Conservation (phyloP, 2,113 vertebrate genomes). For the Cebidichthys violaceus region DNA sequence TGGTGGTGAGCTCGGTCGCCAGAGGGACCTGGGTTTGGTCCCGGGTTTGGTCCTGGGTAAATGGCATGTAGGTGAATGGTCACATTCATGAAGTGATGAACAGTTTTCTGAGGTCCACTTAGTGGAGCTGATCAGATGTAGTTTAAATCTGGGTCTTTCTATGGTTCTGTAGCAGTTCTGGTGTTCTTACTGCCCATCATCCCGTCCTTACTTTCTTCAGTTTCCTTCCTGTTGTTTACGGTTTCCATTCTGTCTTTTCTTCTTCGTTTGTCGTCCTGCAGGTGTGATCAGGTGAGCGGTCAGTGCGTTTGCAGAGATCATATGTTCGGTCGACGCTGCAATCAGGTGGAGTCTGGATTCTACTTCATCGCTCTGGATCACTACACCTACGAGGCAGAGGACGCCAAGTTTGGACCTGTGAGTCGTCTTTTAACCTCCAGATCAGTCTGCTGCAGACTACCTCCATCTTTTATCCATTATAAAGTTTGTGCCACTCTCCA, state of each 20-base stretch:
- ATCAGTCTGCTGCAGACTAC: neutral
- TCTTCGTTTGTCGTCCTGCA: conserved; percentile 55
- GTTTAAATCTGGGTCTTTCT: neutral
- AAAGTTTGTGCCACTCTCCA: neutral
- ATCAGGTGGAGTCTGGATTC: conserved; percentile 93
- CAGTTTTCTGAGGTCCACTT: too few relatives aligned
- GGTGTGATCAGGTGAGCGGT: conserved; percentile 91
- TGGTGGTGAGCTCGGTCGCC: too few relatives aligned
- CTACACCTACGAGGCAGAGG: conserved; percentile 96
- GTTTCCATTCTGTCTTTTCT: too few relatives aligned
- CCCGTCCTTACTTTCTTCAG: neutral
- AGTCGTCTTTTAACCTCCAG: conserved; percentile 72
- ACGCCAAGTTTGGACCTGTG: conserved; percentile 91
- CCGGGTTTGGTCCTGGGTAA: too few relatives aligned
- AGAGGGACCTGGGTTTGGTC: too few relatives aligned
- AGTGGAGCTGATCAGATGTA: neutral
- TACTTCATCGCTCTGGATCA: conserved; percentile 96
- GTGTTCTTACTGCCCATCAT: too few relatives aligned
- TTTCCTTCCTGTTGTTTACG: neutral
- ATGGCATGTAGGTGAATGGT: too few relatives aligned
- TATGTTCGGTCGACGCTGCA: conserved; percentile 94
- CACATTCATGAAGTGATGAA: too few relatives aligned
- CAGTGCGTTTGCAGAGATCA: conserved; percentile 92
- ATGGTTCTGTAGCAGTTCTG: neutral
- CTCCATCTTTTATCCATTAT: neutral